Evolutionary conservation across 2,888 invertebrate species (phyloP), one percentile per base, ranked within the genome.

Genomic region (Seladonia tumulorum): DNA sequence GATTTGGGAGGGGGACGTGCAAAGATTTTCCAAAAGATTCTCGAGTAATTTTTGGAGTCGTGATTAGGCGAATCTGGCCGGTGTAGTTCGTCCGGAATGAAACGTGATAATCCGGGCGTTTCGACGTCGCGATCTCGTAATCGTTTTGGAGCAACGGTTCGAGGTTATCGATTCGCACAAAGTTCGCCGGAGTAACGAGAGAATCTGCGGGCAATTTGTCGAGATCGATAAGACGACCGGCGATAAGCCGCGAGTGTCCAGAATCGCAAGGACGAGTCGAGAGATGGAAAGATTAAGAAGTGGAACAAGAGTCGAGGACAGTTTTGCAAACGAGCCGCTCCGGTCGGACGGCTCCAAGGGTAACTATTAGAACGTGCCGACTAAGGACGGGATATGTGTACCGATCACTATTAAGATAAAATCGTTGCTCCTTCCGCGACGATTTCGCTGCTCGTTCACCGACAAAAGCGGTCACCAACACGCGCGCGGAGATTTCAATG

Each of bases 271-370:
- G 86, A 86, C 85, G 81, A 85, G 81, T 76, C 73, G 18, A 18
- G 70, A 80, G 85, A 84, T 84, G 63, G 60, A 80, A 71, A 85
- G 85, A 85, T 85, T 80, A 85, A 77, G 74, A 84, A 80, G 70
- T 85, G 80, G 85, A 77, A 80, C 85, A 76, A 16, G 76, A 29
- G 49, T 70, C 76, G 85, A 80, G 85, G 84, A 76, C 79, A 60
- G 39, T 77, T 85, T 85, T 80, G 73, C 74, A 63, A 70, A 74
- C 73, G 73, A 53, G 68, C 70, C 35, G 53, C 35, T 63, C 18
- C 14, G 29, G 63, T 57, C 60, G 66, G 75, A 68, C 47, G 16
- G 29, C 53, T 72, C 66, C 77, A 77, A 86, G 68, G 84, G 66
- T 75, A 76, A 63, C 72, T 53, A 71, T 49, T 35, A 22, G 29